phyloP scores from a whole-genome alignment of 2,797 vertebrate genomes.

The Leucoraja ocellata region DNA sequence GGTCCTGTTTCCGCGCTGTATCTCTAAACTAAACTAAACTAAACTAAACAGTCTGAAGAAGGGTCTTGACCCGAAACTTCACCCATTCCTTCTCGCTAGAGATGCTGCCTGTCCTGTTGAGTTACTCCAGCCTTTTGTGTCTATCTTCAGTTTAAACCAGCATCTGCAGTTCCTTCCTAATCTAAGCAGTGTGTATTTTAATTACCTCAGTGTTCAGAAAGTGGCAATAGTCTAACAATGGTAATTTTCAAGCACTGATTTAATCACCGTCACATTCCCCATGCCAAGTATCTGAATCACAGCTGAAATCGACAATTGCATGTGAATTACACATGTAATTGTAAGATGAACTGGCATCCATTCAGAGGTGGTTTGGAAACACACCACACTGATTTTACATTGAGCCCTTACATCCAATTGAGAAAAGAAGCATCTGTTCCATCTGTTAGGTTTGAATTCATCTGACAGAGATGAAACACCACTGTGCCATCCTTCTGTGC shows the following conservation, averaged over 20 bases:
- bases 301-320: no score
- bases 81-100: no score
- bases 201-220: constrained; percentile 13
- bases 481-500: background rate
- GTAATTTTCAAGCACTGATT: no score
- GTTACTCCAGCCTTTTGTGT: no score
- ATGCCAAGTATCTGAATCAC: background rate
- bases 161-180: no score
- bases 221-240: background rate
- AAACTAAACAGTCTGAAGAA: no score
- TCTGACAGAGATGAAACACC: background rate
- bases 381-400: background rate
- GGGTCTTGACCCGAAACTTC: no score
- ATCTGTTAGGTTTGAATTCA: background rate
- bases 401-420: background rate
- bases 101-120: no score
- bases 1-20: no score
- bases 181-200: no score
- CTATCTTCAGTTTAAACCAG: no score
- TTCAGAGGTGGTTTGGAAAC: background rate
- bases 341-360: background rate
- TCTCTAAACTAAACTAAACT: no score
- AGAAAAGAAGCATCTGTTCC: background rate
- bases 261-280: background rate
- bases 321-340: background rate